phyloP scores from a whole-genome alignment of 2,113 vertebrate species.

The Excalfactoria chinensis region DNA sequence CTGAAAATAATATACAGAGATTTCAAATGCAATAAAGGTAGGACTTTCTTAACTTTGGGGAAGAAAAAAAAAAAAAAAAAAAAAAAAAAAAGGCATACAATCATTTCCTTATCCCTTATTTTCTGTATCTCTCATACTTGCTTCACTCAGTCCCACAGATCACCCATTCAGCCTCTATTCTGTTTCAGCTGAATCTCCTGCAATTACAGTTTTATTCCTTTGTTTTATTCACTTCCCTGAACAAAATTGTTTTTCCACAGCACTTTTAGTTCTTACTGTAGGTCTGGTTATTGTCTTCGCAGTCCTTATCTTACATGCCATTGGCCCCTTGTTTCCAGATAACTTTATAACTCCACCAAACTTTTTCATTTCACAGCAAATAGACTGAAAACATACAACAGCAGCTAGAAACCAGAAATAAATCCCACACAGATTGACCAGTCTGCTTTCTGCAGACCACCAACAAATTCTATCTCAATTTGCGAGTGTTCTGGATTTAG shows the following conservation, averaged over 20 bases:
- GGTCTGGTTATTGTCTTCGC: not conserved
- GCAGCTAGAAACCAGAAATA: slow-evolving; percentile 3
- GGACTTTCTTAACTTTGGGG: not conserved
- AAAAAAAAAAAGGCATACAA: too few species aligned
- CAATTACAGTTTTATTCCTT: not conserved
- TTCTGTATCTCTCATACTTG: fast-evolving
- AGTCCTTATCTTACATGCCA: not conserved
- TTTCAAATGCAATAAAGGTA: not conserved
- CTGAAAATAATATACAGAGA: not conserved
- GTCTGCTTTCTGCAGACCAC: not conserved
- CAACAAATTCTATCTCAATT: not conserved
- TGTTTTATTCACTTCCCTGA: not conserved
- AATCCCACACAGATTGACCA: not conserved
- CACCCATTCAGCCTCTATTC: not conserved
- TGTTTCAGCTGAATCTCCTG: not conserved
- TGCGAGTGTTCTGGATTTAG: not conserved
- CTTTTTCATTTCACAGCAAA: not conserved
- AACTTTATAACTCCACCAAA: not conserved
- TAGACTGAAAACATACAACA: not conserved
- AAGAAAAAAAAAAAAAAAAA: too few species aligned
- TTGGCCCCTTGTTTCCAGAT: not conserved
- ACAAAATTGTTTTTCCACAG: not conserved
- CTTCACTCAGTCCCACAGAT: not conserved
- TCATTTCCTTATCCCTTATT: not conserved
- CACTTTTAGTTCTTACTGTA: not conserved